Percentiles rank a stretch among this genome's conserved stretches.
phyloP scores from a whole-genome alignment of 2,113 vertebrate species.

The Elaphurus davidianus region DNA sequence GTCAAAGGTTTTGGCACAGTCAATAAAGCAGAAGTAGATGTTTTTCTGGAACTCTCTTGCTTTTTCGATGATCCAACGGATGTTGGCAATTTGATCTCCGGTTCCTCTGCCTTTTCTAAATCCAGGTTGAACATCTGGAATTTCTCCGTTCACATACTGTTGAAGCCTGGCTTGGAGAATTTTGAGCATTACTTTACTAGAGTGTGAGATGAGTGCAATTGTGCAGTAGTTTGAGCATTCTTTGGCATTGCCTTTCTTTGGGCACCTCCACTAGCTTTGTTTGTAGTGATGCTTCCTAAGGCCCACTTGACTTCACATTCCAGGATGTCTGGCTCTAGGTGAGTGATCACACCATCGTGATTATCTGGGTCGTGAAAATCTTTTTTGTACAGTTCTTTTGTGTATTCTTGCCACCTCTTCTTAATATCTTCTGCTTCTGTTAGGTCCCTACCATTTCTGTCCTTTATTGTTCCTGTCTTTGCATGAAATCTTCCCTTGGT shows the following conservation, averaged over 20 bases:
- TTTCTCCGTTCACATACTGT: rapidly evolving
- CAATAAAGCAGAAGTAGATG: neutral
- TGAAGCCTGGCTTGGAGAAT: neutral
- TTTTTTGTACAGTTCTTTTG: neutral
- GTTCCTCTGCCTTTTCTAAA: neutral
- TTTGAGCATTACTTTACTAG: neutral
- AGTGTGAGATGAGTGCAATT: neutral
- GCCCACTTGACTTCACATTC: rapidly evolving
- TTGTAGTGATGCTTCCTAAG: rapidly evolving
- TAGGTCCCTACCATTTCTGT: neutral
- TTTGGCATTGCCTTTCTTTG: neutral
- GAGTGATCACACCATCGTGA: neutral
- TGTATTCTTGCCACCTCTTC: neutral
- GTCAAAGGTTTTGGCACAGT: neutral
- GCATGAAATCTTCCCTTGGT: neutral
- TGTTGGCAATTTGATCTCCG: neutral
- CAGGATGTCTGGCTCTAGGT: neutral
- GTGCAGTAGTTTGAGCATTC: neutral
- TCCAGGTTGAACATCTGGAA: neutral
- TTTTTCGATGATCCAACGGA: rapidly evolving
- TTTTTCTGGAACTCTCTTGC: neutral
- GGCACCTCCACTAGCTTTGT: neutral
- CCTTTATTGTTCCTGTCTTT: neutral
- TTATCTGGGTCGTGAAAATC: neutral
- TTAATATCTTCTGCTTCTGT: neutral